Evolutionary conservation across 2,113 vertebrate species (phyloP).

Genomic region (Poeciliopsis occidentalis): DNA sequence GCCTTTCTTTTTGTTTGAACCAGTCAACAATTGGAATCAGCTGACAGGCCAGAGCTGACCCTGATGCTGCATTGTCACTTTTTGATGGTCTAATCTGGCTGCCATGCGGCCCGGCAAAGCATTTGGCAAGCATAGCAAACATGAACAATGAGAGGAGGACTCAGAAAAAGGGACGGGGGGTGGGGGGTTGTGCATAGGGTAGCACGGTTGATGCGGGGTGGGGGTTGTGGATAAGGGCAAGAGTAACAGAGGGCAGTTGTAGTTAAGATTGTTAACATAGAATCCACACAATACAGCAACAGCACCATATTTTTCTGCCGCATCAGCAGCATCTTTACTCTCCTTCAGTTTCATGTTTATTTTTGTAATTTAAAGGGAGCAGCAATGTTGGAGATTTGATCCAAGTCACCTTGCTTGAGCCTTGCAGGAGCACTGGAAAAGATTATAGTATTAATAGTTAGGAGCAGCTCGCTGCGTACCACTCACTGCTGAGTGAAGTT

Average conservation of each 20-base stretch:
- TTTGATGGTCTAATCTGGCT: constrained; percentile 82
- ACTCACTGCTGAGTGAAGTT: constrained; percentile 56
- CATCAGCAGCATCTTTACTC: constrained; percentile 64
- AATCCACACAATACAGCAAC: constrained; percentile 62
- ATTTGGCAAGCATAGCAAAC: constrained; percentile 84
- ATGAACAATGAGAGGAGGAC: constrained; percentile 78
- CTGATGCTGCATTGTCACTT: constrained; percentile 85
- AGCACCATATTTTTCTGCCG: constrained; percentile 47
- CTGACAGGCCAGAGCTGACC: constrained; percentile 76
- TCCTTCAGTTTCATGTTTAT: constrained; percentile 16
- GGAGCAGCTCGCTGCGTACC: constrained; percentile 50
- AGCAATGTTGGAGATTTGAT: constrained; percentile 38
- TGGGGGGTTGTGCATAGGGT: constrained; percentile 30
- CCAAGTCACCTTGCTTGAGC: constrained; percentile 50
- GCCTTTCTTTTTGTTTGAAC: constrained; percentile 76
- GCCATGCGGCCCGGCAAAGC: constrained; percentile 79
- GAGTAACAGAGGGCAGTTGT: constrained; percentile 46
- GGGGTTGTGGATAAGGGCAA: constrained; percentile 46
- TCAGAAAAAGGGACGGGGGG: constrained; percentile 37
- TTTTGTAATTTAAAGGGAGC: constrained; percentile 3
- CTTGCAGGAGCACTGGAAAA: constrained; percentile 58
- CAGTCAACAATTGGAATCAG: constrained; percentile 76
- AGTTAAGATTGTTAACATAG: constrained; percentile 64
- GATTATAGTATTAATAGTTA: constrained; percentile 75
- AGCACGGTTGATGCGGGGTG: constrained; percentile 50